Conservation (phyloP, 2,113 vertebrate species). For the Perca flavescens region DNA sequence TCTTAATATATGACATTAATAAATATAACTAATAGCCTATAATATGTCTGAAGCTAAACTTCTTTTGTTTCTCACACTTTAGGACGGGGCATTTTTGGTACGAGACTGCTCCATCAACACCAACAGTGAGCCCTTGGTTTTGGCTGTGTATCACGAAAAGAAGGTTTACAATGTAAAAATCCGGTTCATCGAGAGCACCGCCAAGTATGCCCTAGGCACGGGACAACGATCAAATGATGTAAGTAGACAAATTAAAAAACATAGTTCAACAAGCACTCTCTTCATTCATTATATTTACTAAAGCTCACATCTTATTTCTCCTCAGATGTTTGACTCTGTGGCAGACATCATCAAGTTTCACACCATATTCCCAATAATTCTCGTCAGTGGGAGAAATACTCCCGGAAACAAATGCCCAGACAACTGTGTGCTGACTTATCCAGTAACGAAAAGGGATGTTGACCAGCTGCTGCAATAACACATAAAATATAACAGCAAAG, state of each 20-base stretch:
- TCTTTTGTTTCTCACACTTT: background rate
- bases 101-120: slow-evolving; percentile 88
- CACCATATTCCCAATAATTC: slow-evolving; percentile 86
- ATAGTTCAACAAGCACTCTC: background rate
- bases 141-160: slow-evolving; percentile 88
- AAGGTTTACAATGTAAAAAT: slow-evolving; percentile 95
- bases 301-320: slow-evolving; percentile 20
- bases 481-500: background rate
- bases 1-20: background rate
- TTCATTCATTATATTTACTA: background rate
- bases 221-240: slow-evolving; percentile 88
- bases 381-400: slow-evolving; percentile 87
- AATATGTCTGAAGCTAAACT: background rate
- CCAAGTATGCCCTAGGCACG: slow-evolving; percentile 88
- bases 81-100: slow-evolving; percentile 93
- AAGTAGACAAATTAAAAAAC: slow-evolving; percentile 66
- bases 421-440: slow-evolving; percentile 86
- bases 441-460: slow-evolving; percentile 74
- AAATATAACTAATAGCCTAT: too few species aligned
- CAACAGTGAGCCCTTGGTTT: slow-evolving; percentile 88
- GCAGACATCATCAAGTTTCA: slow-evolving; percentile 91
- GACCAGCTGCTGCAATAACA: slow-evolving; percentile 65
- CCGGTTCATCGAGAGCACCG: slow-evolving; percentile 84
- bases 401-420: slow-evolving; percentile 64
- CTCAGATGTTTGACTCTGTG: slow-evolving; percentile 90